Base-by-base conservation (phyloP, 1,140 invertebrate species). In the Heliconius melpomene region DNA sequence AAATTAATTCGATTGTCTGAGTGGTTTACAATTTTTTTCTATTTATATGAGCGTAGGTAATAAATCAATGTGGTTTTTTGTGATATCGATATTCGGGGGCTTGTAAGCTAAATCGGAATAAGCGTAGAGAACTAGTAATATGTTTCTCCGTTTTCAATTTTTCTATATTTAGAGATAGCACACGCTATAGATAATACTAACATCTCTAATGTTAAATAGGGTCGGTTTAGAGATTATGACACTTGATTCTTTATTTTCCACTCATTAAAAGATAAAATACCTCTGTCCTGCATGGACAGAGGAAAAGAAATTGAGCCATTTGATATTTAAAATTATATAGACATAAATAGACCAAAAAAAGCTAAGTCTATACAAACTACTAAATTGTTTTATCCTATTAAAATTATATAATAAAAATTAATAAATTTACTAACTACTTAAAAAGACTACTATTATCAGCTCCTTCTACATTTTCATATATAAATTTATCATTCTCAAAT, bases 1-100 rank as follows among this genome's bases (percentile, higher is more conserved):
- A 91, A 91, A 91, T 93, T 91, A 93, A 88, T 71, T 40, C 75
- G 54, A 79, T 79, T 81, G 79, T 84, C 71, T 74, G 57, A 77
- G 52, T 77, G 77, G 82, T 72, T 75, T 79, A 7, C 79, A 78
- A 54, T 72, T 82, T 66, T 72, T 29, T 50, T 52, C 18, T 78
- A 72, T 75, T 54, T 66, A 13, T 66, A 66, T 66, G 26, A 66
- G 6, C 60, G 13, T 29, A 57, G n/a, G 60, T 29, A 66, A 66
- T 66, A 66, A 66, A 66, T 66, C 60, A 66, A 60, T 60, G n/a
- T 20, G 50, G 50, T 52, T 60, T 23, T 60, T 23, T 23, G 7
- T 60, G 11, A 60, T 23, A 60, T 60, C 8, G n/a, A 11, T 23
- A 60, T 60, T 60, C 7, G n/a, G 54, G n/a, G 54, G 54, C 3